A percentile compares a stretch with the other conserved stretches of the same genome.
Evolutionary conservation across 2,113 vertebrate genomes (phyloP).

Genomic region (Aspiorhynchus laticeps): DNA sequence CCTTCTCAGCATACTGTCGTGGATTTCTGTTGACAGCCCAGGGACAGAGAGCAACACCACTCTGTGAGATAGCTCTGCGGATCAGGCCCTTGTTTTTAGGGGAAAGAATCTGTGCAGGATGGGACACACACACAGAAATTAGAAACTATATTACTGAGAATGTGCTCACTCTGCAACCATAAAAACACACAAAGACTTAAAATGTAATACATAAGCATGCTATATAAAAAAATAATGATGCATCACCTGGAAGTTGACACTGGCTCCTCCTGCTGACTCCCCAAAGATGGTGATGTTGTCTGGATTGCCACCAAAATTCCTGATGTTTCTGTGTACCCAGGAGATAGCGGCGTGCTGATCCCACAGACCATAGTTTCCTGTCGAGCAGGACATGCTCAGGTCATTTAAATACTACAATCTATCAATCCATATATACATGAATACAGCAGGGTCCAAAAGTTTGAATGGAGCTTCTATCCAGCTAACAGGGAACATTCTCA

Average conservation of each 20-base stretch:
- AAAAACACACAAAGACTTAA: not conserved
- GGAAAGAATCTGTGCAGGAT: constrained; percentile 75
- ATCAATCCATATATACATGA: not conserved
- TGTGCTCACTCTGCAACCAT: too few species aligned
- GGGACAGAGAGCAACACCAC: constrained; percentile 80
- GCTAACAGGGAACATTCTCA: too few species aligned
- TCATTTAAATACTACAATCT: not conserved
- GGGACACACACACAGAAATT: constrained; percentile 5
- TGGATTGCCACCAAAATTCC: constrained; percentile 88
- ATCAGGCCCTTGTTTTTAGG: constrained; percentile 89
- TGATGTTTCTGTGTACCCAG: constrained; percentile 96
- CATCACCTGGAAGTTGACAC: constrained; percentile 87
- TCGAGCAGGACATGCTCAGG: not conserved
- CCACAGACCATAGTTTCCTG: constrained; percentile 92
- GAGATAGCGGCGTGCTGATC: constrained; percentile 94
- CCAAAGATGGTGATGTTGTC: constrained; percentile 91
- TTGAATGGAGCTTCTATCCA: not conserved
- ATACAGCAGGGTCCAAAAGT: not conserved
- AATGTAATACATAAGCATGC: too few species aligned
- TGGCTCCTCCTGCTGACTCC: constrained; percentile 86
- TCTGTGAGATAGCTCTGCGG: constrained; percentile 91
- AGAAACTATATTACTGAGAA: not conserved
- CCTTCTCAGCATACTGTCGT: constrained; percentile 78
- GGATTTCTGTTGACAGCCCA: constrained; percentile 87
- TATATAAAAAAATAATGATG: not conserved